Percentiles rank a stretch among this genome's conserved stretches.
phyloP scores from a whole-genome alignment of 2,797 vertebrate genomes.

The Schizopygopsis malacanthus region DNA sequence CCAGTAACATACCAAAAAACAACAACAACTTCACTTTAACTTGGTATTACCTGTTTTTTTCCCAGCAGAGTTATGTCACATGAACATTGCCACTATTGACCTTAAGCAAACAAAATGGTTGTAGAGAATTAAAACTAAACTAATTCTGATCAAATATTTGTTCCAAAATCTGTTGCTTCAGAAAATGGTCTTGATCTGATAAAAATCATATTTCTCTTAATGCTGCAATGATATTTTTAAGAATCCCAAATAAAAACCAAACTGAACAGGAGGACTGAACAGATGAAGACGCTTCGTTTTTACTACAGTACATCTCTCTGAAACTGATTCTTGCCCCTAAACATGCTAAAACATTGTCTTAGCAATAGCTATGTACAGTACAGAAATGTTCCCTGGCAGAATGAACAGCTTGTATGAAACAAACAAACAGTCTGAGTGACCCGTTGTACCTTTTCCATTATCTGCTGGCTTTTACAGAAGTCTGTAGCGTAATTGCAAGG shows the following conservation, averaged over 20 bases:
- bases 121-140: neutral
- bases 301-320: neutral
- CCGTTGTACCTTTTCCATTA: conserved; percentile 7
- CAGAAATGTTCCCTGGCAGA: neutral
- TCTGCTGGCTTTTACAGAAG: neutral
- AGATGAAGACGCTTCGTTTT: neutral
- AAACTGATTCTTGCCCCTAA: neutral
- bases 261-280: neutral
- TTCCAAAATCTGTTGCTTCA: neutral
- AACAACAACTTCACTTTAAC: neutral
- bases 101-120: neutral
- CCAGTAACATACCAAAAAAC: neutral
- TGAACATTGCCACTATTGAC: neutral
- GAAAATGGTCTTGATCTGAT: neutral
- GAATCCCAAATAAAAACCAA: neutral
- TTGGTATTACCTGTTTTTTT: neutral
- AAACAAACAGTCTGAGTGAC: neutral
- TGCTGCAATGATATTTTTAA: neutral
- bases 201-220: neutral
- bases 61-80: neutral
- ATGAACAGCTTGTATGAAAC: neutral
- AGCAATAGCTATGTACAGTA: neutral
- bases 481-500: neutral
- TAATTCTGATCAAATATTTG: neutral
- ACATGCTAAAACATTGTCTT: neutral